These are phyloP conservation scores for Nipponia nippon DNA, from an alignment of 2,113 vertebrate species.

Conservation along the genomic window DNA sequence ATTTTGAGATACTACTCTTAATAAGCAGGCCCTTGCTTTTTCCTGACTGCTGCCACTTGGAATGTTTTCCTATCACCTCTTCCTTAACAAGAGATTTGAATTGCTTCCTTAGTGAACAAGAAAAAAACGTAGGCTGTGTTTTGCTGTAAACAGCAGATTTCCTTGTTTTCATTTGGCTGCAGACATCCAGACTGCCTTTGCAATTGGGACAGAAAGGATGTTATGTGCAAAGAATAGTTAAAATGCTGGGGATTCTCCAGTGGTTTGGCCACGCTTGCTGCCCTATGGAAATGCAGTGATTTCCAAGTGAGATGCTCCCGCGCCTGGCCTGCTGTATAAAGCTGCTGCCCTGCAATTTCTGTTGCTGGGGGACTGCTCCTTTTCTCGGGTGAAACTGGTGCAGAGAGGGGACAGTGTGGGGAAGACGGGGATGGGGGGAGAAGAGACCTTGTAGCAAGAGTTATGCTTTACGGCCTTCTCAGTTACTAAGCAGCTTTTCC, in stretches of 20 bases:
- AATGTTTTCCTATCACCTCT: slow-evolving; percentile 25
- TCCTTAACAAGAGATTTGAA: not conserved
- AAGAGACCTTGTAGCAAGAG: not conserved
- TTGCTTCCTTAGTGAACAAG: not conserved
- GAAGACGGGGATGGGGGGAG: not conserved
- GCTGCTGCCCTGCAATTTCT: not conserved
- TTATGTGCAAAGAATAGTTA: not conserved
- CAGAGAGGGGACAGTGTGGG: not conserved
- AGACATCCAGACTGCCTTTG: slow-evolving; percentile 9
- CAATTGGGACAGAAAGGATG: not conserved
- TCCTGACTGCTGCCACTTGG: not conserved
- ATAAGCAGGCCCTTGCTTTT: not conserved
- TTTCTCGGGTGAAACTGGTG: not conserved
- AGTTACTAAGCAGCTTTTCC: not conserved
- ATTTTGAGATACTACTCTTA: not conserved
- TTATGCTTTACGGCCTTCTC: not conserved
- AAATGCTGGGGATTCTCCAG: not conserved
- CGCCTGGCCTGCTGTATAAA: not conserved
- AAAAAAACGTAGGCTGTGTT: not conserved
- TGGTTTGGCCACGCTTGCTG: not conserved
- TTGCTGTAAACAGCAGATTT: slow-evolving; percentile 59
- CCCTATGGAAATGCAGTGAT: not conserved
- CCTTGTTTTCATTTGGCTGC: slow-evolving; percentile 9
- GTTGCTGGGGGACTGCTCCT: not conserved
- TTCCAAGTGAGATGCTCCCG: not conserved